Conservation (phyloP, 2,113 vertebrate species). For the Zootoca vivipara region DNA sequence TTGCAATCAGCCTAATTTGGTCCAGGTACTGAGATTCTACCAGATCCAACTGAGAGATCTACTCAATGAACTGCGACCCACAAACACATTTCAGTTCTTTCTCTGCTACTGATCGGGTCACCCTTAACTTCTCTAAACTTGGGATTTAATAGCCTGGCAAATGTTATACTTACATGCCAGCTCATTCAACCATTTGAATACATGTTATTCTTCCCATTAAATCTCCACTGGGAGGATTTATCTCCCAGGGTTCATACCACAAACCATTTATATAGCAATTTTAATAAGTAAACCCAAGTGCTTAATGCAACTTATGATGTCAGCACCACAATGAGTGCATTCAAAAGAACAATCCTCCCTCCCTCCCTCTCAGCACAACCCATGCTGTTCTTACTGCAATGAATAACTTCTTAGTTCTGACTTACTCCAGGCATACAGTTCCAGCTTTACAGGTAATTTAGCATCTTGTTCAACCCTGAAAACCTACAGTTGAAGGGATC, state of each 20-base stretch:
- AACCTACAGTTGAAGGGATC: too few species aligned
- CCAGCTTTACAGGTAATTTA: not conserved
- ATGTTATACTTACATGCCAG: not conserved
- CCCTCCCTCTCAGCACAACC: not conserved
- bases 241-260: not conserved
- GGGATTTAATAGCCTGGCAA: not conserved
- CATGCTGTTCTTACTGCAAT: not conserved
- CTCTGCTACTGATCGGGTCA: not conserved
- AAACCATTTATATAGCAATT: not conserved
- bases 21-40: too few species aligned
- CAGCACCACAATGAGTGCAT: not conserved
- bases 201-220: not conserved
- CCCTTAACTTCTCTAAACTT: not conserved
- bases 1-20: too few species aligned
- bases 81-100: not conserved
- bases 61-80: not conserved
- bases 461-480: too few species aligned
- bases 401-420: not conserved
- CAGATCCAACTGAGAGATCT: not conserved
- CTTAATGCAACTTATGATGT: not conserved
- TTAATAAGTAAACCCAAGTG: not conserved
- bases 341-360: not conserved
- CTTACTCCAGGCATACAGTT: not conserved
- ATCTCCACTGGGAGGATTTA: not conserved
- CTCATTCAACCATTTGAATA: not conserved